Evolutionary conservation across 2,113 vertebrate genomes (phyloP).

Genomic region (Lethenteron reissneri): DNA sequence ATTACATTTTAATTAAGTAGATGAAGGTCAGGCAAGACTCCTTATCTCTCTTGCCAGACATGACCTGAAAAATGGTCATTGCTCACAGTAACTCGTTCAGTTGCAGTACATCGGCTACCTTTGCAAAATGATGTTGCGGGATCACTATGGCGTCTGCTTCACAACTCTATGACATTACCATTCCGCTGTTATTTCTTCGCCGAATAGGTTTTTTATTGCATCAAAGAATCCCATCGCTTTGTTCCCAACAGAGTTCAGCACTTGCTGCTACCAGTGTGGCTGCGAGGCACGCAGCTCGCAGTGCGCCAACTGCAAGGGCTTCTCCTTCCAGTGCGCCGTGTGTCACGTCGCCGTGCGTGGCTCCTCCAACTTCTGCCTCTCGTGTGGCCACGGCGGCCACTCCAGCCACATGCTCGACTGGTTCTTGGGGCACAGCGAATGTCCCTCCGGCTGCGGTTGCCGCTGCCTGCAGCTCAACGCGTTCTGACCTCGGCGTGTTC

Average conservation of each 20-base stretch:
- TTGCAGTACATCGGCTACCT: no score
- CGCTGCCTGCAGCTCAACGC: slow-evolving; percentile 78
- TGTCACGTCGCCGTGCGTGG: slow-evolving; percentile 83
- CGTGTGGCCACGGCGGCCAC: slow-evolving; percentile 79
- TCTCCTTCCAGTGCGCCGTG: slow-evolving; percentile 86
- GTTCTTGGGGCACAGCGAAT: slow-evolving; percentile 80
- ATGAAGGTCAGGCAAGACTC: no score
- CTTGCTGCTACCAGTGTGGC: slow-evolving; percentile 87
- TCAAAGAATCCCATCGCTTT: neutral
- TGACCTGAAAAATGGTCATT: no score
- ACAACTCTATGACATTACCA: no score
- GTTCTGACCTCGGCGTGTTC: slow-evolving; percentile 31
- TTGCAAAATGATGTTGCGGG: no score
- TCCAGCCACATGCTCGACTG: slow-evolving; percentile 97
- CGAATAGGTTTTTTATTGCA: no score
- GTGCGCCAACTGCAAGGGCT: slow-evolving; percentile 72
- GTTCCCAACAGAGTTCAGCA: slow-evolving; percentile 47
- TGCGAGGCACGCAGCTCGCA: slow-evolving; percentile 66
- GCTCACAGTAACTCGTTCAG: no score
- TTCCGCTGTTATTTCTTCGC: no score
- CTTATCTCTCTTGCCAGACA: no score
- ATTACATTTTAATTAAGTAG: no score
- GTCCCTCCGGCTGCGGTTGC: slow-evolving; percentile 80
- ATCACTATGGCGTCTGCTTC: no score
- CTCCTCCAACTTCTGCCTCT: slow-evolving; percentile 89